Evolutionary conservation across 1,140 invertebrate genomes (phyloP), one percentile per base, ranked within the genome.

Genomic region (Cydia pomonella): DNA sequence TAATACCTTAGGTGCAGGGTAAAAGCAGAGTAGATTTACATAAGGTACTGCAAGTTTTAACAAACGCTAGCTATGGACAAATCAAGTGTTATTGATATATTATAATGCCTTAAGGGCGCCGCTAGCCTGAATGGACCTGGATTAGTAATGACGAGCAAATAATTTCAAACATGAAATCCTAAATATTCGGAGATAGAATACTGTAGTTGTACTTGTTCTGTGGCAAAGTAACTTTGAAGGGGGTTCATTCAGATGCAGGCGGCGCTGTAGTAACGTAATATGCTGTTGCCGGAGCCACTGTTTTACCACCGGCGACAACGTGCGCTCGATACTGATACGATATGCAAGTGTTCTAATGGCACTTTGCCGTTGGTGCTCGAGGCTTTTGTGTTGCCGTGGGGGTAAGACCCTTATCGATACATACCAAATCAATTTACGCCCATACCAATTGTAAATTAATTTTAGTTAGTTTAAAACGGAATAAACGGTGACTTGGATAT

Each of bases 241-340:
- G 38, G 71, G 44, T 44, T 47, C 71, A 50, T 72, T 72, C 71
- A n/a, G 71, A 72, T 72, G 71, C 71, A 72, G 44, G 71, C 71
- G 18, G 18, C 44, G 71, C 27, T 50, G 33, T 33, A 44, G 71
- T 72, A 72, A 72, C 44, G 71, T 72, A 72, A 72, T 72, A 72
- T 44, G 71, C 71, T 16, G 71, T 50, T 33, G 44, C 33, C 71
- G 25, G 50, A 29, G 63, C 63, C 63, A 66, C 63, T 66, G 63
- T 66, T 66, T 66, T 66, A 29, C 63, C 63, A 66, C 63, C 27
- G 50, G 63, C 63, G 63, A 66, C 63, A 66, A 66, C 63, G 63
- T 66, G 63, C 25, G 27, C 63, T 66, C 63, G 63, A 66, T 66
- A 66, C 63, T 66, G 63, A 66, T 66, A 27, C 63, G 25, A 29